A percentile compares a stretch with the other conserved stretches of the same genome.
Evolutionary conservation across 1,140 invertebrate species (phyloP).

Genomic region (Diorhabda carinulata): DNA sequence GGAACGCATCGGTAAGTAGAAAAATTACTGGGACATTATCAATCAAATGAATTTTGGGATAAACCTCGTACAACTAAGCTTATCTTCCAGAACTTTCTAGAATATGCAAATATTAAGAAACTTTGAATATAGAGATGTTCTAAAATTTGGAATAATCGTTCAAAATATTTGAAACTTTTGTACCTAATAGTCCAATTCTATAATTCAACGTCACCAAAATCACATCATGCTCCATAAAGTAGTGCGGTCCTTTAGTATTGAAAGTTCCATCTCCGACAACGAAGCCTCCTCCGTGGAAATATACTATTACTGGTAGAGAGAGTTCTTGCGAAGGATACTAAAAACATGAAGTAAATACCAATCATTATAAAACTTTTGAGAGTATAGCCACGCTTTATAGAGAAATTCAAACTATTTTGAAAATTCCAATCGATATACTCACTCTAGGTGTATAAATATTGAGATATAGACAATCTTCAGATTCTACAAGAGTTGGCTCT

Average conservation of each 20-base stretch:
- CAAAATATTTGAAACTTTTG: too few species aligned
- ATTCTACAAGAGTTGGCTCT: not conserved
- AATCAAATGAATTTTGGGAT: too few species aligned
- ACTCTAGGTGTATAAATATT: not conserved
- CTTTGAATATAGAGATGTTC: too few species aligned
- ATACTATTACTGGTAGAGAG: constrained; percentile 25
- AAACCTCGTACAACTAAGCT: too few species aligned
- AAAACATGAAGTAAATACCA: not conserved
- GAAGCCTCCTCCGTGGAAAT: constrained; percentile 27
- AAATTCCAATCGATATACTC: not conserved
- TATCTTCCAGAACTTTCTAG: too few species aligned
- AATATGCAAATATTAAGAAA: too few species aligned
- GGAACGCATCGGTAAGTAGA: too few species aligned
- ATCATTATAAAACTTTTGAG: not conserved
- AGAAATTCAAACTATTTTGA: not conserved
- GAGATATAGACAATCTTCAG: not conserved
- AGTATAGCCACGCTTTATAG: not conserved
- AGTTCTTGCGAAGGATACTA: constrained; percentile 19
- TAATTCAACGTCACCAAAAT: constrained; percentile 25
- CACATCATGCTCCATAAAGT: constrained; percentile 23
- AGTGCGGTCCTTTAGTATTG: constrained; percentile 14
- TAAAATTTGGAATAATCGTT: too few species aligned
- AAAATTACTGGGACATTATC: too few species aligned
- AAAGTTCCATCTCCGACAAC: constrained; percentile 9
- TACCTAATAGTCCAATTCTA: constrained; percentile 25